Evolutionary conservation across 2,797 vertebrate genomes (phyloP).

Genomic region (Orientallactaga sibirica): DNA sequence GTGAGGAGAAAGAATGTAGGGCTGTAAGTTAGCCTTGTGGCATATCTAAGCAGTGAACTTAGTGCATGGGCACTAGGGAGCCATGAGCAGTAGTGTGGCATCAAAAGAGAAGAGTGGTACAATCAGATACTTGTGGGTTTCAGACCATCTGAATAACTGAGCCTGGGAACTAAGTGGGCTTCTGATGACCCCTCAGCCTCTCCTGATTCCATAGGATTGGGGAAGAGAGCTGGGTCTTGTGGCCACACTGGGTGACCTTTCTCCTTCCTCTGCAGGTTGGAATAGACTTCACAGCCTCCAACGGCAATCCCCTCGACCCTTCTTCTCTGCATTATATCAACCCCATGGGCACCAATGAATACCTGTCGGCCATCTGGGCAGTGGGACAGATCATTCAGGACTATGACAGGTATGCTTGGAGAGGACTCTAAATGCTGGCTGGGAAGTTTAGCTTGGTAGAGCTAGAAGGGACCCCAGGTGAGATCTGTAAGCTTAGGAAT

Average conservation of each 20-base stretch:
- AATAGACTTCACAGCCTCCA: constrained; percentile 99
- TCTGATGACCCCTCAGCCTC: not conserved
- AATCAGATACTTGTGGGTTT: not conserved
- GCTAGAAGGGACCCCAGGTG: not conserved
- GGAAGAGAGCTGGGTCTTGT: not conserved
- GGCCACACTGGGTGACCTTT: constrained; percentile 1
- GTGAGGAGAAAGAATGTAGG: not conserved
- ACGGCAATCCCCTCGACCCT: constrained; percentile 96
- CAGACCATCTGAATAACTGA: not conserved
- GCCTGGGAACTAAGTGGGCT: not conserved
- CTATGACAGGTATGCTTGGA: constrained; percentile 95
- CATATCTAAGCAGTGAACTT: not conserved
- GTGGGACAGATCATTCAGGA: constrained; percentile 99
- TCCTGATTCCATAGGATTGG: not conserved
- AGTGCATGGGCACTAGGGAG: not conserved
- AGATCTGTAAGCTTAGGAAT: not conserved
- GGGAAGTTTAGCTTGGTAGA: not conserved
- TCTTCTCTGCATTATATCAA: constrained; percentile 98
- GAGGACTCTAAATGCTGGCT: not conserved
- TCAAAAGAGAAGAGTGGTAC: not conserved
- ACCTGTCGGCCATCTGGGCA: constrained; percentile 97
- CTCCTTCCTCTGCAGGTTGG: constrained; percentile 91
- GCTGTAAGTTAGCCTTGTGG: not conserved
- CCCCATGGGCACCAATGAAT: constrained; percentile 97
- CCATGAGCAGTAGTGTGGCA: not conserved